These are phyloP conservation scores for Allophyes oxyacanthae DNA, from an alignment of 2,888 invertebrate genomes.

Conservation along the genomic window DNA sequence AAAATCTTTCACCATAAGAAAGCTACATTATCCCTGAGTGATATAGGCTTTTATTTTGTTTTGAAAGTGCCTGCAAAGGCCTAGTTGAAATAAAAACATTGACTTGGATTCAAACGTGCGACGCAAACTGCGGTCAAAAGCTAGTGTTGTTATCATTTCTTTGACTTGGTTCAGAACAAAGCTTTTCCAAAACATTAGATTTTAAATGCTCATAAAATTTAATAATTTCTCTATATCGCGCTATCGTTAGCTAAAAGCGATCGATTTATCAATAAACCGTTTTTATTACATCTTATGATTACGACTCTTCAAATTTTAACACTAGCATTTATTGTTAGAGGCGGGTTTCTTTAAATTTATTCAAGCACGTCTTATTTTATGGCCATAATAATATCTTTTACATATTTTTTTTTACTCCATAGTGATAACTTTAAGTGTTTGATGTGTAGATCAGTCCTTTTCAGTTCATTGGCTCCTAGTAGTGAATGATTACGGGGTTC, in stretches of 20 bases:
- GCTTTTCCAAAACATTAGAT: neutral
- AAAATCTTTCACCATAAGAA: too few species aligned
- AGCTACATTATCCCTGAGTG: too few species aligned
- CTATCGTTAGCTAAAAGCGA: conserved; percentile 42
- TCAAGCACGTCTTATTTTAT: conserved; percentile 38
- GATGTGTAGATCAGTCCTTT: conserved; percentile 25
- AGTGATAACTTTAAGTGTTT: conserved; percentile 9
- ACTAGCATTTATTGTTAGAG: conserved; percentile 41
- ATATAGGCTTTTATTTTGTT: too few species aligned
- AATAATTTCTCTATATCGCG: conserved; percentile 27
- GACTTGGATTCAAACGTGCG: too few species aligned
- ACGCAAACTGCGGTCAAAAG: too few species aligned
- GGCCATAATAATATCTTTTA: conserved; percentile 35
- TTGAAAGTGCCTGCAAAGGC: too few species aligned
- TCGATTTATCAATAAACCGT: conserved; percentile 36
- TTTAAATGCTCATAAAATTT: conserved; percentile 19
- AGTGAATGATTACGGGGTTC: conserved; percentile 7
- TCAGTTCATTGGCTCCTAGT: conserved; percentile 24
- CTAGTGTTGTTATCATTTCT: conserved; percentile 1
- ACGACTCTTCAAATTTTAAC: conserved; percentile 51
- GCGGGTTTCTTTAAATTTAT: conserved; percentile 36
- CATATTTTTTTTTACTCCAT: conserved; percentile 14
- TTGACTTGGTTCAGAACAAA: conserved; percentile 1
- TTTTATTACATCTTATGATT: conserved; percentile 56
- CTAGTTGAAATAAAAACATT: too few species aligned